phyloP scores from a whole-genome alignment of 2,113 vertebrate species.

The Sorex araneus region DNA sequence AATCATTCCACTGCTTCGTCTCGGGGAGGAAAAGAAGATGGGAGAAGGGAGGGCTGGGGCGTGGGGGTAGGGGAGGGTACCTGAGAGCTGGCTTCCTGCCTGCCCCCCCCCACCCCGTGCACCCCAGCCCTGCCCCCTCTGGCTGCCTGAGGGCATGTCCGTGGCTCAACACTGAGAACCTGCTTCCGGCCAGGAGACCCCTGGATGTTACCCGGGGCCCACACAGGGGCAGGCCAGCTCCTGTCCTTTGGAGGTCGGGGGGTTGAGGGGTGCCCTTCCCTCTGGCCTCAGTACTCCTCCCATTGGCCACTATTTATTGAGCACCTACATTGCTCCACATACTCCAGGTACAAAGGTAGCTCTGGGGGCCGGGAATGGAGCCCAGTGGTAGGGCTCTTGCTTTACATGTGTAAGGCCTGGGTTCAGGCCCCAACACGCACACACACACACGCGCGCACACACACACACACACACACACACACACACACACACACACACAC shows the following conservation, averaged over 20 bases:
- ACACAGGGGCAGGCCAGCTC: not conserved
- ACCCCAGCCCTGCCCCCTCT: not conserved
- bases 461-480: too few relatives aligned
- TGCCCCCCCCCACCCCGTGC: not conserved
- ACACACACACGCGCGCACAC: too few relatives aligned
- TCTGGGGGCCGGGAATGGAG: too few relatives aligned
- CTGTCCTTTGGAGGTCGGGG: not conserved
- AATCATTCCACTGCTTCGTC: slow-evolving; percentile 93
- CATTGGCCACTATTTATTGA: not conserved
- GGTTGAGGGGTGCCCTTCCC: too few relatives aligned
- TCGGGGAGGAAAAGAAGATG: slow-evolving; percentile 82
- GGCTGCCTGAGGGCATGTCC: rapidly evolving
- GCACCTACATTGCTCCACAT: not conserved
- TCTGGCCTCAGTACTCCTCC: not conserved
- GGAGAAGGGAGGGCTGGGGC: not conserved
- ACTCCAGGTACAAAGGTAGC: not conserved
- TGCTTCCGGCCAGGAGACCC: not conserved
- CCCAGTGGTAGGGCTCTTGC: too few relatives aligned
- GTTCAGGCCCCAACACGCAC: too few relatives aligned
- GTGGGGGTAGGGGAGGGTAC: not conserved
- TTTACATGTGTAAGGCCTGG: too few relatives aligned
- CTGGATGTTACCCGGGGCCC: not conserved
- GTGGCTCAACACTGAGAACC: not conserved
- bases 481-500: not conserved
- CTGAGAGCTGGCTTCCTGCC: not conserved